Evolutionary conservation across 1,140 invertebrate genomes (phyloP), one percentile per base, ranked within the genome.

Genomic region (Laupala kohalensis): DNA sequence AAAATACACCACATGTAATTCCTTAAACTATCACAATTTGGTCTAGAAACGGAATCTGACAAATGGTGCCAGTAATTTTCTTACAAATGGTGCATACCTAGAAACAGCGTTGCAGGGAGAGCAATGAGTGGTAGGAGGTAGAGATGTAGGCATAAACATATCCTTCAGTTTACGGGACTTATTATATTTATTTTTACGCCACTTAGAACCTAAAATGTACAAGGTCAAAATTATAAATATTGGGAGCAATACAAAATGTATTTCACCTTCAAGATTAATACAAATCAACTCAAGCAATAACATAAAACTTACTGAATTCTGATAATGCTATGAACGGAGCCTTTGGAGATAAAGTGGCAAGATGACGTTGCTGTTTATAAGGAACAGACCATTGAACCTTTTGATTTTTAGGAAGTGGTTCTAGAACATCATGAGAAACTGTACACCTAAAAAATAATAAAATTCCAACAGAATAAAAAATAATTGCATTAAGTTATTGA

Each of bases 401-500:
- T 19, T 68, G 26, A 65, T 27, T 65, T 28, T 71, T 71, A 19
- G 85, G 83, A 74, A 90, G 77, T 0, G 89, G 88, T 74, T 89
- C 86, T 66, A 92, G 77, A 72, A 87, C 83, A 0, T 85, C 83
- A 76, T 86, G 89, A 5, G 87, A 84, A 19, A 92, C 88, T 25
- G 84, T 79, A 37, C 71, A 72, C 53, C 71, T 72, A n/a, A n/a
- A n/a, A n/a, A n/a, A n/a, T n/a, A n/a, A n/a, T n/a, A n/a, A n/a
- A n/a, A n/a, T n/a, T n/a, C n/a, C n/a, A n/a, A n/a, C n/a, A n/a
- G n/a, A n/a, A n/a, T n/a, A n/a, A n/a, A n/a, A n/a, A n/a, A n/a
- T n/a, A n/a, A n/a, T n/a, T n/a, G n/a, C n/a, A n/a, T n/a, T n/a
- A n/a, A n/a, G n/a, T n/a, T n/a, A n/a, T n/a, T n/a, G n/a, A n/a